phyloP scores from a whole-genome alignment of 2,797 vertebrate genomes.

The Myripristis jacobus region DNA sequence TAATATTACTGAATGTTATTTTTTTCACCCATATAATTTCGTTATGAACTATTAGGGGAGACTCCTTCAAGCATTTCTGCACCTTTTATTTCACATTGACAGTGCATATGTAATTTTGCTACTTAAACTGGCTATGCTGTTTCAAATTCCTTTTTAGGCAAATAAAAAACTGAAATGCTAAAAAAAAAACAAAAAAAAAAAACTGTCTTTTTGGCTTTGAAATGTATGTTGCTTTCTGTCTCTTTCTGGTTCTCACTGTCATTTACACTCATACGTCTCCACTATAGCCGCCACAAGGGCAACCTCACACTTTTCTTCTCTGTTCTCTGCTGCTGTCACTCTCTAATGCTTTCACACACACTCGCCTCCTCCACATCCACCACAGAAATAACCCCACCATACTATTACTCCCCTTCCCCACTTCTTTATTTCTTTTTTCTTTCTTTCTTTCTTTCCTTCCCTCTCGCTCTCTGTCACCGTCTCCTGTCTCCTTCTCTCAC shows the following conservation, averaged over 20 bases:
- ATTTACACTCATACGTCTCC: constrained; percentile 22
- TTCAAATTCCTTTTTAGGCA: too few relatives aligned
- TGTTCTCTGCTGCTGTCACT: constrained; percentile 35
- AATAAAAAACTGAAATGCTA: too few relatives aligned
- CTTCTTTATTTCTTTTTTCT: constrained; percentile 43
- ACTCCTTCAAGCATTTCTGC: too few relatives aligned
- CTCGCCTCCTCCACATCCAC: constrained; percentile 48
- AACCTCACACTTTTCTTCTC: constrained; percentile 18
- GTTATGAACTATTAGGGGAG: too few relatives aligned
- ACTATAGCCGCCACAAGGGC: constrained; percentile 27
- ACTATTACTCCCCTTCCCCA: constrained; percentile 5
- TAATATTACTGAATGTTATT: too few relatives aligned
- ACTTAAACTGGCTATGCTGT: too few relatives aligned
- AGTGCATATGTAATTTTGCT: too few relatives aligned
- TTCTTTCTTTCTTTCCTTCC: constrained; percentile 40
- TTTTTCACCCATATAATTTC: too few relatives aligned
- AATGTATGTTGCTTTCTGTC: too few relatives aligned
- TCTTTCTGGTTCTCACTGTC: not conserved
- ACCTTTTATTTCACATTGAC: too few relatives aligned
- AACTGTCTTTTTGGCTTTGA: not conserved
- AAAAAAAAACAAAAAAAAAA: too few relatives aligned
- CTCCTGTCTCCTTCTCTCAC: constrained; percentile 38
- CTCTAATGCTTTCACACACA: constrained; percentile 57
- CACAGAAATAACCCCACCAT: constrained; percentile 41
- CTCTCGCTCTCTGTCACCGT: constrained; percentile 34